Base-by-base conservation (phyloP, 1,140 invertebrate species). In the Homarus americanus region DNA sequence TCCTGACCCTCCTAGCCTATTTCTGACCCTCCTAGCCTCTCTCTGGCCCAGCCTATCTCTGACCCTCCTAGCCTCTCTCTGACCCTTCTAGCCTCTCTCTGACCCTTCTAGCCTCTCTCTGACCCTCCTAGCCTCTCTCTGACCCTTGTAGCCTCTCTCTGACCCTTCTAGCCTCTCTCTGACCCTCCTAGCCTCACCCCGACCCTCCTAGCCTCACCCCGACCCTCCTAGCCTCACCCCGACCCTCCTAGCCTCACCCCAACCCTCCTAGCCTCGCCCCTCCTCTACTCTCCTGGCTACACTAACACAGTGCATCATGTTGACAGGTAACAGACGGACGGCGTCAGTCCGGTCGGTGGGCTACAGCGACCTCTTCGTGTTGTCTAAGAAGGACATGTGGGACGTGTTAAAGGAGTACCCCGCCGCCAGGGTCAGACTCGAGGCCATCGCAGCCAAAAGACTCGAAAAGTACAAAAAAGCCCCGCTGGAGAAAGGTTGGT, bases 321-420 rank as follows among this genome's bases (percentile, higher is more conserved):
- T 4, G 12, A 94, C 95, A 98, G 97, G 98, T 94, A 99, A 99
- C 95, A 96, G 98, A 94, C 96, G 98, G 94, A 99, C 98, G 94
- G 98, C 98, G 88, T 98, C 97, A 92, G 98, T 99, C 89, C 96
- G 98, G 92, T 99, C 98, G 53, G 98, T 99, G 75, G 98, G 99
- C 91, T 99, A 99, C 95, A 99, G 98, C 93, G 98, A 99, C 95
- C 96, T 99, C 88, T 99, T 99, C 95, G 98, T 99, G 93, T 96
- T 99, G 79, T 98, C 97, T 94, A 99, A 99, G 96, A 98, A 99
- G 95, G 99, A 99, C 95, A 98, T 99, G 97, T 99, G 99, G 99
- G 99, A 99, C 94, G 99, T 99, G 40, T 95, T 99, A 79, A 99
- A 99, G 95, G 98, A 99, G 94, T 99, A 99, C 95, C 99, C 98